phyloP scores from a whole-genome alignment of 1,140 invertebrate species.

The Cecropterus lyciades region DNA sequence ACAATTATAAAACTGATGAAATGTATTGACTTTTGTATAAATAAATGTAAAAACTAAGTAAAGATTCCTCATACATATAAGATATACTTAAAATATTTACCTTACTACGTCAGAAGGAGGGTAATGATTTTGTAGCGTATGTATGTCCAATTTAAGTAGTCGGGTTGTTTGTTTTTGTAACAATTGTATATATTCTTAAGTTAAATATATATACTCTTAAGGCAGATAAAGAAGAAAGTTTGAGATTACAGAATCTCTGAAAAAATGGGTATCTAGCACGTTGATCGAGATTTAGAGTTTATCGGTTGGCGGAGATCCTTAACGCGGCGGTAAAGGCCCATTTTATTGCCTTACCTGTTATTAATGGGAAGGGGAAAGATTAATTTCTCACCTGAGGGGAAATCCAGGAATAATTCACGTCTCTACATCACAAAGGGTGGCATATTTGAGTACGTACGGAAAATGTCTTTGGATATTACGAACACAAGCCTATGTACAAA shows the following conservation, averaged over 20 bases:
- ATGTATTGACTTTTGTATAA: too few relatives aligned
- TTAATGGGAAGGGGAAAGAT: constrained; percentile 45
- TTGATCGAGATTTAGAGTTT: constrained; percentile 49
- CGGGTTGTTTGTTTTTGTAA: too few relatives aligned
- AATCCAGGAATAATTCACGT: constrained; percentile 22
- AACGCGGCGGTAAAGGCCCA: constrained; percentile 39
- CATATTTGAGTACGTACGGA: not conserved
- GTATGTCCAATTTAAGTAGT: too few relatives aligned
- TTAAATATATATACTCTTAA: too few relatives aligned
- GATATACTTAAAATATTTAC: too few relatives aligned
- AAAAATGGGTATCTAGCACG: not conserved
- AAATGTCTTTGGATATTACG: constrained; percentile 8
- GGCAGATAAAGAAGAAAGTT: too few relatives aligned
- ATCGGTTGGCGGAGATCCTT: constrained; percentile 55
- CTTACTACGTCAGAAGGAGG: too few relatives aligned
- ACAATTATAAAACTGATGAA: too few relatives aligned
- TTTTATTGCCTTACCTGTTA: constrained; percentile 49
- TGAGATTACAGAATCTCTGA: not conserved
- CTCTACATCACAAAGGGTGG: constrained; percentile 19
- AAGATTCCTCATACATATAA: too few relatives aligned
- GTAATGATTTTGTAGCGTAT: too few relatives aligned
- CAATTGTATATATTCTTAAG: too few relatives aligned
- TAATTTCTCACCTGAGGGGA: constrained; percentile 37
- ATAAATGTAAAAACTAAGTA: too few relatives aligned
- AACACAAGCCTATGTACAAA: not conserved